These are phyloP conservation scores for Melanotaenia duboulayi DNA, from an alignment of 2,113 vertebrate genomes.

Conservation along the genomic window DNA sequence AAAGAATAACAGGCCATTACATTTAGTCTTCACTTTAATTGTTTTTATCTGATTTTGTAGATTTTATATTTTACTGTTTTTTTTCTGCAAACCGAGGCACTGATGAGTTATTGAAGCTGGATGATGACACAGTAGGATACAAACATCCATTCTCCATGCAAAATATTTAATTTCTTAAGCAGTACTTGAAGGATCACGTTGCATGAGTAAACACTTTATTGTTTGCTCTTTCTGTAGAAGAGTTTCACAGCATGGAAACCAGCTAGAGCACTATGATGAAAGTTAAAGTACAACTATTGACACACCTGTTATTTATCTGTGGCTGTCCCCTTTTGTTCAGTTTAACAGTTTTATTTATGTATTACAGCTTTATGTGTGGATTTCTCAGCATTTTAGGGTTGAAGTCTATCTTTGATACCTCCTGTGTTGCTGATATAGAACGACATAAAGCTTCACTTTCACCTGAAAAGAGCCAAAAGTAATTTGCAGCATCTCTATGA, in stretches of 20 bases:
- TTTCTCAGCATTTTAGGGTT: background rate
- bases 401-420: background rate
- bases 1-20: background rate
- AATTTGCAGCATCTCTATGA: too few species aligned
- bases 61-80: too few species aligned
- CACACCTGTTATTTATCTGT: background rate
- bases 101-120: background rate
- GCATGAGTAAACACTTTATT: slow-evolving; percentile 17
- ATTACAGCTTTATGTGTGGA: background rate
- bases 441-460: too few species aligned
- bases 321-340: background rate
- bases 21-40: background rate
- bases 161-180: background rate
- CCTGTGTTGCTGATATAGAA: too few species aligned
- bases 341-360: background rate
- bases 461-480: background rate
- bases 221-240: slow-evolving; percentile 13
- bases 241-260: background rate
- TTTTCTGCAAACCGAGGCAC: background rate
- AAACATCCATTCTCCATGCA: background rate
- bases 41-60: background rate
- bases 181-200: slow-evolving; percentile 8
- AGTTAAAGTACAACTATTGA: background rate
- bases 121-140: background rate
- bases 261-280: background rate